These are phyloP conservation scores for Cairina moschata DNA, from an alignment of 2,113 vertebrate genomes.

Conservation along the genomic window DNA sequence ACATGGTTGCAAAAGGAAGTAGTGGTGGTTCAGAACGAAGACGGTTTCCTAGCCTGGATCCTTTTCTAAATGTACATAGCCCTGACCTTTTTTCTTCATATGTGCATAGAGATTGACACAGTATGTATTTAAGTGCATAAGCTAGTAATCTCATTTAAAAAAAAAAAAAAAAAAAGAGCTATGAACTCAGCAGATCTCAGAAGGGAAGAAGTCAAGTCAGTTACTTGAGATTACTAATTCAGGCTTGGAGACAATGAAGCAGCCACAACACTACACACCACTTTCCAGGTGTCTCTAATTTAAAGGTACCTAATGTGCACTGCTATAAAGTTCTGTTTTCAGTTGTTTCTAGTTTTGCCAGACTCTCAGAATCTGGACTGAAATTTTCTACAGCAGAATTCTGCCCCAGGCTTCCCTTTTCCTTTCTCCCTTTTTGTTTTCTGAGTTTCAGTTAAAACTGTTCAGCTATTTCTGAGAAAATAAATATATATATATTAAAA, in stretches of 20 bases:
- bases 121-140: neutral
- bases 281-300: slow-evolving; percentile 26
- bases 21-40: neutral
- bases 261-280: neutral
- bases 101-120: neutral
- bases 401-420: slow-evolving; percentile 63
- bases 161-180: neutral
- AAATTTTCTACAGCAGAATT: slow-evolving; percentile 56
- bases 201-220: neutral
- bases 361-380: slow-evolving; percentile 10
- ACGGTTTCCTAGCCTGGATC: fast-evolving
- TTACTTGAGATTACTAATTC: neutral
- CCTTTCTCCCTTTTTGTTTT: slow-evolving; percentile 52
- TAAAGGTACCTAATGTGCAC: neutral
- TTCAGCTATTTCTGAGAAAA: slow-evolving; percentile 62
- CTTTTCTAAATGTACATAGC: neutral
- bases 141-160: neutral
- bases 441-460: slow-evolving; percentile 56
- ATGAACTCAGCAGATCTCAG: neutral
- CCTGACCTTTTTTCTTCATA: neutral
- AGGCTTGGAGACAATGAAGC: neutral
- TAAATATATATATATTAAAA: neutral
- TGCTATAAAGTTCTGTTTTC: slow-evolving; percentile 42
- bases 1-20: neutral
- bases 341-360: slow-evolving; percentile 41